Evolutionary conservation across 2,797 vertebrate genomes (phyloP), one percentile per base, ranked within the genome.

Genomic region (Nannoperca australis): DNA sequence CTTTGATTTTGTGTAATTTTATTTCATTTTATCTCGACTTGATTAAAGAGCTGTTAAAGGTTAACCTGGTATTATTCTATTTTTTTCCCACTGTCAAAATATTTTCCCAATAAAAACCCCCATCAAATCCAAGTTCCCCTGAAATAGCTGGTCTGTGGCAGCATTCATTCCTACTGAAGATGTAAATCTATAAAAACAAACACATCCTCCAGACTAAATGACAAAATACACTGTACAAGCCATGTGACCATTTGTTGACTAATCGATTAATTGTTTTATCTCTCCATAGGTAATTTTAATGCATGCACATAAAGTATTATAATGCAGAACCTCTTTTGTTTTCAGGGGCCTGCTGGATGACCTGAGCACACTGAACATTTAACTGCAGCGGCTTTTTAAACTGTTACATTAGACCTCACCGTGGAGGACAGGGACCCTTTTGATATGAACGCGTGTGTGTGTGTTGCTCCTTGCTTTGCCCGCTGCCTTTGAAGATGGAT

Each of bases 401-500:
- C 77, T 56, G 79, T 77, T 79, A 85, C 90, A 87, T 86, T 66
- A 82, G 81, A 85, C 85, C 86, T 86, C 62, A 63, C 75, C 66
- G 54, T 30, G 20, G 87, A 89, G 79, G 81, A 85, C 84, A 85
- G 68, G 58, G 66, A 60, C 76, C 73, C 82, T 78, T 90, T 88
- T 91, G 88, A 92, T 90, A 89, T 50, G 76, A 79, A 64, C 34
- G 77, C 70, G 62, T 34, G 34, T 34, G 34, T 38, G 77, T 59
- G 83, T 17, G 69, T 59, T 63, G 85, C 79, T 82, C 77, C 85
- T 85, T 81, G 85, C 81, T 73, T 86, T 74, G 55, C 71, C 70
- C n/a, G 45, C 83, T 69, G 73, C 84, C 91, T 93, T 93, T 94
- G 92, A 92, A 93, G 91, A 92, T 76, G 85, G 88, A 91, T 87